Base-by-base conservation (phyloP, 2,888 invertebrate genomes). In the Tupiocoris notatus region DNA sequence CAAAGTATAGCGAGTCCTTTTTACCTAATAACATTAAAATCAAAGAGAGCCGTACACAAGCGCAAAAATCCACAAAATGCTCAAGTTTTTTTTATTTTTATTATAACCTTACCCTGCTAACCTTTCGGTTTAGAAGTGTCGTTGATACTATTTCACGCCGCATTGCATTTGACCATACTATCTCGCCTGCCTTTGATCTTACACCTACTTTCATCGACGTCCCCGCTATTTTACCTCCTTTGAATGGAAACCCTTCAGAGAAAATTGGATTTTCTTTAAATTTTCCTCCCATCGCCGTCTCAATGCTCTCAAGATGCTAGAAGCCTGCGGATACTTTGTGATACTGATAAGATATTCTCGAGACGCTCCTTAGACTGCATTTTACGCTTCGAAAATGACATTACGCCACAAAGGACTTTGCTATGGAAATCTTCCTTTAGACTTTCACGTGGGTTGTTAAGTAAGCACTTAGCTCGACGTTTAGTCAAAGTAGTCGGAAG, bases 251-350 rank as follows among this genome's bases (percentile, higher is more conserved):
- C 9, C 24, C 24, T 6, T 17, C 20, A 1, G 22, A n/a, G 64
- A 23, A 64, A 64, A 64, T 64, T 64, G 1, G 25, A 64, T 64
- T 64, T 64, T 64, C 64, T 1, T 23, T 23, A 23, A 64, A 64
- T 64, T 64, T 64, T 23, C 22, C n/a, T n/a, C 9, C 16, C 64
- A 18, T 24, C 64, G 16, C 24, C 25, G 16, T 64, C 17, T 23
- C 17, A 64, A 22, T 39, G 39, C 39, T 39, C 39, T 39, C 39
- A 12, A 12, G 12, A 12, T 39, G 12, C 12, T 39, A 12, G 12
- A 39, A 39, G 39, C 6, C 39, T 39, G 39, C 12, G 3, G 39
- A 12, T 39, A 12, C 39, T 12, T 12, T n/a, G 12, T 7, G 39
- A 39, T 39, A 39, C 39, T 39, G 39, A 7, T 12, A 12, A 12